These are phyloP conservation scores for Alethe diademata DNA, from an alignment of 2,113 vertebrate species.

Conservation along the genomic window DNA sequence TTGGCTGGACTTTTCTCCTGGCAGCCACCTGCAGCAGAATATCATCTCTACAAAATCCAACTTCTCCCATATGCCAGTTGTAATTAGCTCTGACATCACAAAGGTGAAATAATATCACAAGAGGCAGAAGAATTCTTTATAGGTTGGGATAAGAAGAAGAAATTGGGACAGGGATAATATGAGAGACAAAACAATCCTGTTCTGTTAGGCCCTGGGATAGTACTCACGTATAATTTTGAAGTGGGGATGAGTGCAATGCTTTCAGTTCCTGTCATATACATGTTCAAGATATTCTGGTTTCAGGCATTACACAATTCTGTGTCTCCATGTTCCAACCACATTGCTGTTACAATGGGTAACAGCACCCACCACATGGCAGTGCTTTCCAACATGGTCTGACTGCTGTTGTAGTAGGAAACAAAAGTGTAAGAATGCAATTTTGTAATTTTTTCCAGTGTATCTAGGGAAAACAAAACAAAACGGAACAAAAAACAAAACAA, in stretches of 20 bases:
- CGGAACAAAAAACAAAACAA: too few relatives aligned
- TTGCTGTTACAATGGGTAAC: too few relatives aligned
- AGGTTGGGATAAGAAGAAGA: background rate
- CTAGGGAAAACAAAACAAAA: fast-evolving
- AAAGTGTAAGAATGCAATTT: background rate
- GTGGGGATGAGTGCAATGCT: fast-evolving
- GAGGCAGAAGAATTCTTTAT: background rate
- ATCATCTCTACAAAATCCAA: background rate
- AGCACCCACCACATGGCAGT: fast-evolving
- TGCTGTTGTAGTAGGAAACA: background rate
- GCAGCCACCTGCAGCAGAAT: background rate
- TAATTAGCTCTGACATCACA: background rate
- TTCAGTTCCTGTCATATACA: background rate
- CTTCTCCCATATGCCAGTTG: background rate
- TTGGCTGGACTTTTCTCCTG: background rate
- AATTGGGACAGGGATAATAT: background rate
- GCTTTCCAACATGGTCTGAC: background rate
- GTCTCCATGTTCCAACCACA: background rate
- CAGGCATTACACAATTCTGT: background rate
- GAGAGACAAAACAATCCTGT: background rate
- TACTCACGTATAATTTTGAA: background rate
- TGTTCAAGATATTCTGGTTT: background rate
- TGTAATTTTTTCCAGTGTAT: background rate
- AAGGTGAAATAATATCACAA: background rate
- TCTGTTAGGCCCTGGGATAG: background rate